Conservation (phyloP, 2,113 vertebrate species). For the Bufo gargarizans region DNA sequence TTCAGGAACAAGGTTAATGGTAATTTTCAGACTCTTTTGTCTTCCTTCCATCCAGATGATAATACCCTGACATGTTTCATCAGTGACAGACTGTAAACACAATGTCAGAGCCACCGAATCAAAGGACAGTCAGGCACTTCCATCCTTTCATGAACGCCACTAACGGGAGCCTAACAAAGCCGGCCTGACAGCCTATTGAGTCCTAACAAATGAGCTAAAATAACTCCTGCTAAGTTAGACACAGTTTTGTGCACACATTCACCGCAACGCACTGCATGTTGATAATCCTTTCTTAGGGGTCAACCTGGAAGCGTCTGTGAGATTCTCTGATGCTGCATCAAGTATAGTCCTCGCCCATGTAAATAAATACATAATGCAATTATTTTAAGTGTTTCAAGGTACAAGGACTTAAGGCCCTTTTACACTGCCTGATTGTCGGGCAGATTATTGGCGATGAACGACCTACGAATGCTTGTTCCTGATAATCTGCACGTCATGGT, state of each 20-base stretch:
- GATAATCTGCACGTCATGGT: too few species aligned
- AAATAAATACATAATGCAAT: background rate
- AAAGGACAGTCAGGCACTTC: constrained; percentile 26
- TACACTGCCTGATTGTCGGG: too few species aligned
- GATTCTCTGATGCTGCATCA: background rate
- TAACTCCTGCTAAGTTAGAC: constrained; percentile 44
- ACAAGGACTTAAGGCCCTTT: background rate
- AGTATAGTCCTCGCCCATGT: background rate
- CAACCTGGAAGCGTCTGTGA: background rate
- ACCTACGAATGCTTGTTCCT: too few species aligned
- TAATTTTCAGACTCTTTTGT: constrained; percentile 43
- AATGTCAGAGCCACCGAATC: constrained; percentile 40
- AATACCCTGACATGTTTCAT: constrained; percentile 50
- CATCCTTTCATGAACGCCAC: constrained; percentile 18
- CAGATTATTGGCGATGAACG: too few species aligned
- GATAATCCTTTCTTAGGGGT: constrained; percentile 20
- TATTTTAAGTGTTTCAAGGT: background rate
- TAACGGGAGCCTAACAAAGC: constrained; percentile 39
- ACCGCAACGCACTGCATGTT: background rate
- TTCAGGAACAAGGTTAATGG: constrained; percentile 40
- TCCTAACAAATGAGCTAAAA: constrained; percentile 52
- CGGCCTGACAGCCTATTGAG: constrained; percentile 51
- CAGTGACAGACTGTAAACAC: constrained; percentile 51
- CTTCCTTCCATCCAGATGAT: constrained; percentile 54
- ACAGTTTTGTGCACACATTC: constrained; percentile 42